Evolutionary conservation across 2,113 vertebrate species (phyloP), one percentile per base, ranked within the genome.

Genomic region (Anseranas semipalmata): DNA sequence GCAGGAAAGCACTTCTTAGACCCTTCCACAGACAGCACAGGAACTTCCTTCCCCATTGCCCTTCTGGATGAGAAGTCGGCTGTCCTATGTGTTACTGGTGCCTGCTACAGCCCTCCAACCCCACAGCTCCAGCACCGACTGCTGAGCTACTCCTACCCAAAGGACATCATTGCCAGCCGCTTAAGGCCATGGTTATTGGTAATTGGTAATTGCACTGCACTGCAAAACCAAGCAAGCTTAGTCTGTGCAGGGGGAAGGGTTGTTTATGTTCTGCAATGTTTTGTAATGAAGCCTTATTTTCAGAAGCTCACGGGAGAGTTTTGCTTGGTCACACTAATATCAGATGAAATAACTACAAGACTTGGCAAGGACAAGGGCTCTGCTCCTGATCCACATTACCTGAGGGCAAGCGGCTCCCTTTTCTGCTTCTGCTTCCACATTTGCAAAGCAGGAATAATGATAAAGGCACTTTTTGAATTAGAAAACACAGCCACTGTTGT

Each of bases 401-500:
- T 88, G 70, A 81, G 77, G 30, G 13, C 21, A 88, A 89, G 56
- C 6, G 60, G 56, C 43, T 89, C 75, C 59, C 14, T 74, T 52
- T 81, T 68, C 76, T 80, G 43, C 21, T 82, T 90, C n/a, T 56
- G 16, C 73, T n/a, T 77, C 35, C 10, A 20, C 39, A 39, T 37
- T 58, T 74, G 60, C 56, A 92, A 65, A 43, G 68, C 35, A 87
- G 55, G 9, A 86, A 48, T 33, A 39, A 87, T 37, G 73, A 94
- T 65, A 78, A 94, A 96, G 74, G 60, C 70, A 66, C 91, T 95
- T 70, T 87, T 80, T 62, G 15, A 82, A 56, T 35, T 56, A 32
- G 77, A 75, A 95, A 95, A 95, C 89, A 94, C 78, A 92, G 84
- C 39, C 74, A 25, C 77, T 91, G 70, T 95, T 95, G 94, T 95